Evolutionary conservation across 2,113 vertebrate genomes (phyloP).

Genomic region (human): DNA sequence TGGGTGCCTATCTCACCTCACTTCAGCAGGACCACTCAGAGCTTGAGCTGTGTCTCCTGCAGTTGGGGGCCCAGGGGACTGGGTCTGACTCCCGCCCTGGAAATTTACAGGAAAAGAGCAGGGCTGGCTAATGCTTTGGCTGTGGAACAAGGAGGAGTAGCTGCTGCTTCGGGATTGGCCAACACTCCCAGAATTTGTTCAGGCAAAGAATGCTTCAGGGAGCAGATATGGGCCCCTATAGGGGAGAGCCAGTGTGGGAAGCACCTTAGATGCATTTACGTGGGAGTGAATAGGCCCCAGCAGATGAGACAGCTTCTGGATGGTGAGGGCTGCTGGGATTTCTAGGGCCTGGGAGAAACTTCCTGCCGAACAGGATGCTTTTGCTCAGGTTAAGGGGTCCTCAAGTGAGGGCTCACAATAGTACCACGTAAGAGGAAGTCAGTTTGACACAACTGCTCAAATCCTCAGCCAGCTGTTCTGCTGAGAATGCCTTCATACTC

Average conservation of each 20-base stretch:
- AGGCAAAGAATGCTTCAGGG: background rate
- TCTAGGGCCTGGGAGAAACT: background rate
- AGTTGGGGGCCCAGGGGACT: background rate
- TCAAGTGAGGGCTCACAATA: background rate
- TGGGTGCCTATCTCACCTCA: background rate
- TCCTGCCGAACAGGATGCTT: background rate
- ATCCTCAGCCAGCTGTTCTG: background rate
- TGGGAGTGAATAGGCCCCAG: background rate
- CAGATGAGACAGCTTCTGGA: no score
- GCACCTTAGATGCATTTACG: background rate
- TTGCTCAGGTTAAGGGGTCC: background rate
- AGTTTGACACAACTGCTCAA: background rate
- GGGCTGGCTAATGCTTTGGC: background rate
- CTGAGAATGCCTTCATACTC: background rate
- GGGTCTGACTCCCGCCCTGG: background rate
- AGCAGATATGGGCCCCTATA: background rate
- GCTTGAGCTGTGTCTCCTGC: background rate
- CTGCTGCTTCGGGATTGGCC: background rate
- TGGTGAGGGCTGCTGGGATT: background rate
- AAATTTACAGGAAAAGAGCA: constrained; percentile 21
- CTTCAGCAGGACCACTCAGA: background rate
- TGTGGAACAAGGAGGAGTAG: background rate
- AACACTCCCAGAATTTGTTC: background rate
- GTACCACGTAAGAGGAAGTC: background rate
- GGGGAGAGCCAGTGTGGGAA: background rate